Evolutionary conservation across 1,140 invertebrate species (phyloP).

Genomic region (Luehdorfia chinensis): DNA sequence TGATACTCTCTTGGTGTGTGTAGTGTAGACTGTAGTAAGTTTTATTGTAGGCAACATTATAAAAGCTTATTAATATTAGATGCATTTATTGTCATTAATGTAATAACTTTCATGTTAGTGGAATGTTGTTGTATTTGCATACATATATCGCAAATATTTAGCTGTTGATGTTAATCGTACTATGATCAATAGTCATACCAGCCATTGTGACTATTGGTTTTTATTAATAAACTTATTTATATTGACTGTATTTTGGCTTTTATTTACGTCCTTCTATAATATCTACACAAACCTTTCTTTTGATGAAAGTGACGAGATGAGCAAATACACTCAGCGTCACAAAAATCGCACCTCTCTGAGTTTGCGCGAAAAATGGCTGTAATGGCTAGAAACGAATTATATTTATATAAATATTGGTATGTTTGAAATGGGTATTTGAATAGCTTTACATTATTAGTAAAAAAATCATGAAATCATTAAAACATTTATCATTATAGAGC

Average conservation of each 20-base stretch:
- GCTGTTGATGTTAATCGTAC: not conserved
- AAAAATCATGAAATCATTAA: too few species aligned
- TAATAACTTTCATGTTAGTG: not conserved
- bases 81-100: not conserved
- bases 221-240: constrained; percentile 58
- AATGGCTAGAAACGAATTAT: too few species aligned
- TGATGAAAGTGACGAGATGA: too few species aligned
- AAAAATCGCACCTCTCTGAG: too few species aligned
- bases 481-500: too few species aligned
- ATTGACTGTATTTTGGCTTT: constrained; percentile 36
- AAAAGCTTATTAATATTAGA: constrained; percentile 5
- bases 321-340: too few species aligned
- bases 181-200: constrained; percentile 65
- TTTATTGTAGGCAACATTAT: constrained; percentile 2
- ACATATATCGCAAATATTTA: not conserved
- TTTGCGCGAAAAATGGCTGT: too few species aligned
- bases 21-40: constrained; percentile 15
- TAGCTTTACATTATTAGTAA: too few species aligned
- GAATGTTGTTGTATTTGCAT: constrained; percentile 5
- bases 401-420: too few species aligned
- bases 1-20: constrained; percentile 18
- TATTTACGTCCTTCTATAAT: not conserved
- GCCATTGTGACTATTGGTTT: constrained; percentile 72
- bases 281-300: not conserved
- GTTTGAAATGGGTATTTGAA: too few species aligned